Base-by-base conservation (phyloP, 2,113 vertebrate species). In the Onychostruthus taczanowskii region DNA sequence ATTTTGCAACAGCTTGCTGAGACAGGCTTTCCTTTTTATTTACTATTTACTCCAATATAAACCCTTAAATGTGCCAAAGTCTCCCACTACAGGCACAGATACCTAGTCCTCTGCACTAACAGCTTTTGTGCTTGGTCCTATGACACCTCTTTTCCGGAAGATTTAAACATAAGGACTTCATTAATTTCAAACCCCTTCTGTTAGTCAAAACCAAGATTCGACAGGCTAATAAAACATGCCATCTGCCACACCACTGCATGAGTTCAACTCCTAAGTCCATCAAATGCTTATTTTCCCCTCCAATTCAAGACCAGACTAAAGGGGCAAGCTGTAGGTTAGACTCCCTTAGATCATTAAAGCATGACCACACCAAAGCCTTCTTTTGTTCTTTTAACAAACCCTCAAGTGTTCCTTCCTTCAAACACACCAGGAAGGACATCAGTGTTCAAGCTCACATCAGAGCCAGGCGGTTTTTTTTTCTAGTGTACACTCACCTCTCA, bases 191-290 rank as follows among this genome's bases (percentile, higher is more conserved):
- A 13, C 10, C 17, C 6, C 23, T 41, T 68, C 64, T 77, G 7
- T 84, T 28, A 84, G 35, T 26, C 30, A 88, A 85, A 94, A 11
- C 7, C 37, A 70, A 43, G n/a, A 73, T 62, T 74, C 2, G 2
- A 6, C 68, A 52, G 50, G 23, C 9, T 3, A 69, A 56, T 19
- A 15, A 56, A 52, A 41, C 4, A 1, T 9, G 19, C 35, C n/a
- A 19, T 31, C 72, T 89, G 80, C 58, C 19, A 23, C 11, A 6
- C 19, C 6, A 3, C 24, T 55, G n/a, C 1, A 0, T 0, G 1
- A 66, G 37, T 69, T 77, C 49, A 56, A 10, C 27, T 61, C n/a
- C 4, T 5, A 44, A 52, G 13, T 13, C 33, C 41, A 69, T 55
- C 80, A 73, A 47, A 59, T 6, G 2, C n/a, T 81, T 55, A 13